A percentile compares a stretch with the other conserved stretches of the same genome.
Conservation (phyloP, 1,140 invertebrate species). For the Drosophila lacertosa region DNA sequence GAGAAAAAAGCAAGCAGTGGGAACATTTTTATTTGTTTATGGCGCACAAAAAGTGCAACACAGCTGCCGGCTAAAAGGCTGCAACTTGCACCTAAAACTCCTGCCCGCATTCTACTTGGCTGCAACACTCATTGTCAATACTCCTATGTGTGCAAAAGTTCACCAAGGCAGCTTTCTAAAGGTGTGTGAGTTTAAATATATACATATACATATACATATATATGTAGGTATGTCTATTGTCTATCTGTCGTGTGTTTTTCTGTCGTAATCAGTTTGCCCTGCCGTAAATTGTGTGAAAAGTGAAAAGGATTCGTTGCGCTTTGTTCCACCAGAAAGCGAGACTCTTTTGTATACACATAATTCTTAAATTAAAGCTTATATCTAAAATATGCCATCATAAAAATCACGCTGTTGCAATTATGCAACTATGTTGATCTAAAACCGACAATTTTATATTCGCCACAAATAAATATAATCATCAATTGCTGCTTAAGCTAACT, state of each 20-base stretch:
- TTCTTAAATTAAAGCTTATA: no score
- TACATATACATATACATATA: no score
- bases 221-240: no score
- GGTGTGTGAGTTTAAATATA: constrained; percentile 6
- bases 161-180: constrained; percentile 7
- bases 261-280: constrained; percentile 41
- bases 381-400: no score
- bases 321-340: constrained; percentile 12
- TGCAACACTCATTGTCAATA: constrained; percentile 72
- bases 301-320: constrained; percentile 55
- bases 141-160: constrained; percentile 32
- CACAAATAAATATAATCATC: no score
- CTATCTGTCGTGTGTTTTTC: constrained; percentile 28
- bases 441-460: no score
- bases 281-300: constrained; percentile 54
- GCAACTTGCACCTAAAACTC: constrained; percentile 28
- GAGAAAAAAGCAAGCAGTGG: constrained; percentile 20
- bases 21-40: constrained; percentile 76
- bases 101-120: constrained; percentile 28
- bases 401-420: no score
- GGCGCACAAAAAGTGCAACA: constrained; percentile 73
- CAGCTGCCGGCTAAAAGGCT: constrained; percentile 51
- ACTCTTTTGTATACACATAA: neutral
- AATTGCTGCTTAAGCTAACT: no score
- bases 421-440: no score